phyloP scores from a whole-genome alignment of 2,797 vertebrate species.

The Clarias fuscus region DNA sequence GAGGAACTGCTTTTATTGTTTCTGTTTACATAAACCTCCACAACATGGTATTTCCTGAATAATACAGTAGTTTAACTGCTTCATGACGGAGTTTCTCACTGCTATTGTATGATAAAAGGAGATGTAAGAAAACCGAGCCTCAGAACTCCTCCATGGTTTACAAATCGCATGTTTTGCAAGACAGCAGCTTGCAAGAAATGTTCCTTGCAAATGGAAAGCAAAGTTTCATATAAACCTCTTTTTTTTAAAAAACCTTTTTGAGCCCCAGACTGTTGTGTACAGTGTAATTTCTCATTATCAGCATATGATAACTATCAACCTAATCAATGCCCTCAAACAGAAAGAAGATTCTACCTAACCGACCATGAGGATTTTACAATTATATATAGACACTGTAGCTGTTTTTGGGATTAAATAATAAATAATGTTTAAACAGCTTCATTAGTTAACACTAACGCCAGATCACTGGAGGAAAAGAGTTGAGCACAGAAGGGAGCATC shows the following conservation, averaged over 20 bases:
- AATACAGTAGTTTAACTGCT: constrained; percentile 23
- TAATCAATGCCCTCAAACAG: too few species aligned
- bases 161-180: neutral
- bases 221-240: neutral
- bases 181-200: neutral
- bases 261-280: too few species aligned
- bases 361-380: too few species aligned
- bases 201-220: neutral
- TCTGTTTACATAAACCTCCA: neutral
- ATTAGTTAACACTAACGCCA: neutral
- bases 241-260: neutral
- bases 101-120: neutral
- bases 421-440: neutral
- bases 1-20: neutral
- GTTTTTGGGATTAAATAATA: neutral
- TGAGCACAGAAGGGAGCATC: neutral
- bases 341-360: too few species aligned
- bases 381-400: too few species aligned
- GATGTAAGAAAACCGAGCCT: neutral
- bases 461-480: neutral
- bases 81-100: neutral
- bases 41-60: neutral
- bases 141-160: constrained; percentile 7
- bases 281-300: too few species aligned
- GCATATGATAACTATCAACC: too few species aligned